These are phyloP conservation scores for Nothocercus nigrocapillus DNA, from an alignment of 2,113 vertebrate species.

Conservation along the genomic window DNA sequence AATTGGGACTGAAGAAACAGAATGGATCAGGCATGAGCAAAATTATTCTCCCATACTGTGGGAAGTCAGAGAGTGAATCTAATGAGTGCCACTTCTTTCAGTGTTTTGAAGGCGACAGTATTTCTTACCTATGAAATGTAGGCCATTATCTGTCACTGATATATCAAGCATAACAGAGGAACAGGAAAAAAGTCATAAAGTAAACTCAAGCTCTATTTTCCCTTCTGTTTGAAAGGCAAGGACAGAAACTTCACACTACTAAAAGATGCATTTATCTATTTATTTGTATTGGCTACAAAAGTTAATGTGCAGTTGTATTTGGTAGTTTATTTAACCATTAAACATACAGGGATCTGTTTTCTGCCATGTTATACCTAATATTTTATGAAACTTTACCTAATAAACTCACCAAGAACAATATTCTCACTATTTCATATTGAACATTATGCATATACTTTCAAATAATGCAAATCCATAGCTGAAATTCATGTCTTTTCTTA, in stretches of 20 bases:
- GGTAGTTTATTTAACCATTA: slow-evolving; percentile 1
- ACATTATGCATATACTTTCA: not conserved
- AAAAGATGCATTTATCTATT: slow-evolving; percentile 8
- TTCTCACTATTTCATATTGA: not conserved
- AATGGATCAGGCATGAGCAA: slow-evolving; percentile 28
- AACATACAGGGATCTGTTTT: not conserved
- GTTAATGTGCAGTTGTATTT: not conserved
- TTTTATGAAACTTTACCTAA: not conserved
- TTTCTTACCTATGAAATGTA: slow-evolving; percentile 61
- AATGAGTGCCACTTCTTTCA: slow-evolving; percentile 52
- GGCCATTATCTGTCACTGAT: slow-evolving; percentile 51
- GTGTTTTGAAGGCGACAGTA: slow-evolving; percentile 23
- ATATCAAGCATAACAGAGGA: slow-evolving; percentile 7
- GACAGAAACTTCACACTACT: not conserved
- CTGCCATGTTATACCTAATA: not conserved
- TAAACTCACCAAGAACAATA: not conserved
- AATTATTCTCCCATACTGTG: slow-evolving; percentile 39
- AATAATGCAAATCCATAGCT: not conserved
- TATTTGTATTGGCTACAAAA: not conserved
- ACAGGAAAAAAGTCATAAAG: slow-evolving; percentile 11
- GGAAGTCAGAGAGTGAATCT: slow-evolving; percentile 58
- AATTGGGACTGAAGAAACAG: slow-evolving; percentile 28
- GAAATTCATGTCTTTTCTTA: not conserved
- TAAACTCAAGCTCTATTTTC: slow-evolving; percentile 6
- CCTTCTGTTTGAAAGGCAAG: not conserved